phyloP scores from a whole-genome alignment of 1,140 invertebrate species.

The Dreissena polymorpha region DNA sequence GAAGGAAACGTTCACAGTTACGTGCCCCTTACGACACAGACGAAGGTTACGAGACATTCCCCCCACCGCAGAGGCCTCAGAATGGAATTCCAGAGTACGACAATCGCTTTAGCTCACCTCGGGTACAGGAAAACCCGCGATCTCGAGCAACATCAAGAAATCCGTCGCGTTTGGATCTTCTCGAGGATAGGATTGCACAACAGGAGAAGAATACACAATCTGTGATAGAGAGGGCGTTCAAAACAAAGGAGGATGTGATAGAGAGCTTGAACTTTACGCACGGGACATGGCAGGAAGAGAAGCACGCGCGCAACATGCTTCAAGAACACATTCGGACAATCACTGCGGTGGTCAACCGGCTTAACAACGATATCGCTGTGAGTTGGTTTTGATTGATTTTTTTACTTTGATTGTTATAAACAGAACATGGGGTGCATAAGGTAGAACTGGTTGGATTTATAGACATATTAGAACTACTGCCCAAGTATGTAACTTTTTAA shows the following conservation, averaged over 20 bases:
- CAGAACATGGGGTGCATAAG: too few species aligned
- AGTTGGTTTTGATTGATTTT: slow-evolving; percentile 44
- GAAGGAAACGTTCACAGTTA: slow-evolving; percentile 37
- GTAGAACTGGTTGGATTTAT: too few species aligned
- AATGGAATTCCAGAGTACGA: slow-evolving; percentile 15
- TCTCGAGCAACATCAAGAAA: slow-evolving; percentile 41
- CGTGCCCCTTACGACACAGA: slow-evolving; percentile 62
- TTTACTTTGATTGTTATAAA: too few species aligned
- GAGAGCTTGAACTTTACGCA: slow-evolving; percentile 77
- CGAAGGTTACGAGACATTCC: slow-evolving; percentile 21
- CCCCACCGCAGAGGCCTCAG: slow-evolving; percentile 24
- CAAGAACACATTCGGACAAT: slow-evolving; percentile 79
- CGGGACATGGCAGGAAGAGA: slow-evolving; percentile 78
- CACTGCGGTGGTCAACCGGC: slow-evolving; percentile 75
- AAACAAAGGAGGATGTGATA: slow-evolving; percentile 78
- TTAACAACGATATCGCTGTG: slow-evolving; percentile 77
- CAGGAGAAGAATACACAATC: slow-evolving; percentile 69
- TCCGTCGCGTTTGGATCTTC: slow-evolving; percentile 64
- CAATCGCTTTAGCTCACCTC: slow-evolving; percentile 24
- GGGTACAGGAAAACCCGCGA: slow-evolving; percentile 6
- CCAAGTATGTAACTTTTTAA: too few species aligned
- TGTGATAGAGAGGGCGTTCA: slow-evolving; percentile 74
- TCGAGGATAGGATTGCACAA: slow-evolving; percentile 72
- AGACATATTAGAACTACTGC: too few species aligned
- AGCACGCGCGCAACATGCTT: slow-evolving; percentile 71